Percentiles rank a stretch among this genome's conserved stretches.
Conservation (phyloP, 2,113 vertebrate species). For the Heliornis fulica region DNA sequence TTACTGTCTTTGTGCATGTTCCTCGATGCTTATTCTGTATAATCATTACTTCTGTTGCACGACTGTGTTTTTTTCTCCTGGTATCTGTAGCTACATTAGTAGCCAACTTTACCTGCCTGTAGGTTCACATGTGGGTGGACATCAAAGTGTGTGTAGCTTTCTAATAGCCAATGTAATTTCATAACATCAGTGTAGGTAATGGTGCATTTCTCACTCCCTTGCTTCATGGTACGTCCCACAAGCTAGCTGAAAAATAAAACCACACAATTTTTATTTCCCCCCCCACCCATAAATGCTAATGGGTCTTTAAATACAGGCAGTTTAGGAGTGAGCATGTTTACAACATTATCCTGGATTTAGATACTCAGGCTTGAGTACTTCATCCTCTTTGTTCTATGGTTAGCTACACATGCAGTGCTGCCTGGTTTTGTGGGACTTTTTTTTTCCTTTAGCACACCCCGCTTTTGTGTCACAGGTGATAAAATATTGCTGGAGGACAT, state of each 20-base stretch:
- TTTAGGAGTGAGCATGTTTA: background rate
- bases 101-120: background rate
- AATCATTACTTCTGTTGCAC: fast-evolving
- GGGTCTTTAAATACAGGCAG: background rate
- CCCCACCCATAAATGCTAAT: background rate
- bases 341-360: background rate
- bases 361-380: background rate
- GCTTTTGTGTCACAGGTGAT: background rate
- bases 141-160: background rate
- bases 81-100: background rate
- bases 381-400: background rate
- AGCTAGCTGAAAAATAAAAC: background rate
- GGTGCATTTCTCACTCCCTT: fast-evolving
- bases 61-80: background rate
- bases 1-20: background rate
- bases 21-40: background rate
- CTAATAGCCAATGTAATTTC: fast-evolving
- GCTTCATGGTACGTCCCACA: background rate
- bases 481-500: background rate
- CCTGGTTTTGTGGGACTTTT: background rate
- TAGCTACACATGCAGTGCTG: background rate
- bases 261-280: background rate
- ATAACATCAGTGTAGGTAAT: fast-evolving
- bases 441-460: background rate
- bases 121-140: background rate